Evolutionary conservation across 2,888 invertebrate genomes (phyloP).

Genomic region (Tipula unca): DNA sequence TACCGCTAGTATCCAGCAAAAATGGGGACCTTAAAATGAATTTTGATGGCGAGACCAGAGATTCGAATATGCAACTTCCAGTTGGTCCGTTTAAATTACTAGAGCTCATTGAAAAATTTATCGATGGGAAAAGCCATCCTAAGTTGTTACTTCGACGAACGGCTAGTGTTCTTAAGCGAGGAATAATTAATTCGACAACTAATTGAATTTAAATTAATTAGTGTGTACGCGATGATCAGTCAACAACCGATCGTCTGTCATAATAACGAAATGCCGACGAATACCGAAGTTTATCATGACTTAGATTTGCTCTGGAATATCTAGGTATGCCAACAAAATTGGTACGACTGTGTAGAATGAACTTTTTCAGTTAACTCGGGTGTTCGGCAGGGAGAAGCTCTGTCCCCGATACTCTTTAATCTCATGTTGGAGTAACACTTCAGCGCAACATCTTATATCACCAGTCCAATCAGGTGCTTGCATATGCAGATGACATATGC

Average conservation of each 20-base stretch:
- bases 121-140: slow-evolving; percentile 96
- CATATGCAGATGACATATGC: too few species aligned
- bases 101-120: slow-evolving; percentile 95
- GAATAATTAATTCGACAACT: slow-evolving; percentile 98
- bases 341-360: too few species aligned
- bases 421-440: too few species aligned
- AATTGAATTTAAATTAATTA: slow-evolving; percentile 89
- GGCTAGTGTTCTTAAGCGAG: slow-evolving; percentile 97
- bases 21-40: slow-evolving; percentile 64
- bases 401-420: too few species aligned
- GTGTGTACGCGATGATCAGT: slow-evolving; percentile 86
- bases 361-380: too few species aligned
- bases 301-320: too few species aligned
- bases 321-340: too few species aligned
- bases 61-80: slow-evolving; percentile 77
- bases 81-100: slow-evolving; percentile 69
- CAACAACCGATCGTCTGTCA: slow-evolving; percentile 85
- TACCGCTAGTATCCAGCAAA: slow-evolving; percentile 61
- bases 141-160: slow-evolving; percentile 87
- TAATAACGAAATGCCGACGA: slow-evolving; percentile 62
- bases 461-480: too few species aligned
- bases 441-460: too few species aligned
- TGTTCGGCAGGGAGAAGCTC: too few species aligned
- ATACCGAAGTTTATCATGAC: too few species aligned
- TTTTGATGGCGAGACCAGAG: slow-evolving; percentile 73